Percentiles rank a stretch among this genome's conserved stretches.
Evolutionary conservation across 2,113 vertebrate species (phyloP).

Genomic region (Malurus melanocephalus): DNA sequence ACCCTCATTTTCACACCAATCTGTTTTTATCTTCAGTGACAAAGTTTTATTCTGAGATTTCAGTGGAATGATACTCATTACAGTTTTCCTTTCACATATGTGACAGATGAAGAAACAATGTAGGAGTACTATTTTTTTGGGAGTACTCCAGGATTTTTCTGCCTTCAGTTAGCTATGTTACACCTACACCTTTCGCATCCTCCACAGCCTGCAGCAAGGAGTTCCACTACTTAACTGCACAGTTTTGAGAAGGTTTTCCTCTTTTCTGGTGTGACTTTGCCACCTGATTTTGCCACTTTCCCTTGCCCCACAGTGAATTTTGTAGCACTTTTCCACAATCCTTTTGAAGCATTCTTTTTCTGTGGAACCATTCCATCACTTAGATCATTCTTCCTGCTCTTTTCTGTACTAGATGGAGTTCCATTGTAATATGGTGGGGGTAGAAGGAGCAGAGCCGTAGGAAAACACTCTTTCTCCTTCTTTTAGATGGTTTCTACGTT

Average conservation of each 20-base stretch:
- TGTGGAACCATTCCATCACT: not conserved
- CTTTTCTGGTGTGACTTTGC: not conserved
- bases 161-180: not conserved
- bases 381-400: not conserved
- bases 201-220: accelerated
- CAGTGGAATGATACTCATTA: not conserved
- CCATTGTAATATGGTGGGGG: not conserved
- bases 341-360: not conserved
- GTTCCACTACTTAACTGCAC: not conserved
- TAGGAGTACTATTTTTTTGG: not conserved
- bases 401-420: not conserved
- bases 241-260: not conserved
- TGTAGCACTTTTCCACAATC: not conserved
- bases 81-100: not conserved
- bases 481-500: not conserved
- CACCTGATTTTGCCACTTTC: not conserved
- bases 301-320: not conserved
- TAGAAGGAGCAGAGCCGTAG: not conserved
- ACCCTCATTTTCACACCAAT: not conserved
- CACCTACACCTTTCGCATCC: not conserved
- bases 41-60: not conserved
- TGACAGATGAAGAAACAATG: not conserved
- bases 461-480: not conserved
- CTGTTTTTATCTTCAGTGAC: not conserved
- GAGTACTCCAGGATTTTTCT: not conserved